A percentile compares a stretch with the other conserved stretches of the same genome.
Conservation (phyloP, 2,113 vertebrate genomes). For the Hipposideros armiger region DNA sequence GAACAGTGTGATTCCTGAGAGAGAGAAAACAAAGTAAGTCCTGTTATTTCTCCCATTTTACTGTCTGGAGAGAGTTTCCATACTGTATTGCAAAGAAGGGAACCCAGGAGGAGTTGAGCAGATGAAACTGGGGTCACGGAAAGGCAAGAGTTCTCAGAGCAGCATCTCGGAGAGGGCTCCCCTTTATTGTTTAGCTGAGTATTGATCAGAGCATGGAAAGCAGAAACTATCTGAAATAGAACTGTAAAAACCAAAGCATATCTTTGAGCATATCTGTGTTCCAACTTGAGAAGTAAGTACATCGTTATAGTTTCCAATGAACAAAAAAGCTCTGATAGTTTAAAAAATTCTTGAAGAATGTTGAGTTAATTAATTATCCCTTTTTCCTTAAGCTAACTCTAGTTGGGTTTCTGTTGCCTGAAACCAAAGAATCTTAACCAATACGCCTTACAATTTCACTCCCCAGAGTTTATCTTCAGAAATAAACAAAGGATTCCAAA, state of each 20-base stretch:
- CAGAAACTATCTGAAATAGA: neutral
- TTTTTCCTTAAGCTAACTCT: neutral
- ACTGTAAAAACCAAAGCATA: neutral
- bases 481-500: neutral
- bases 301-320: neutral
- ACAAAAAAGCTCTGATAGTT: neutral
- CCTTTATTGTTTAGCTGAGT: neutral
- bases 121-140: neutral
- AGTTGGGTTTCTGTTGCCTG: neutral
- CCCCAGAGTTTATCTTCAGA: neutral
- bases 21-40: neutral
- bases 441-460: neutral
- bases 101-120: neutral
- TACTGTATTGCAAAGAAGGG: neutral
- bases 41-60: neutral
- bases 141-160: neutral
- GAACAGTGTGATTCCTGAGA: neutral
- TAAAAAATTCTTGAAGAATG: neutral
- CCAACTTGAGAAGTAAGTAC: neutral
- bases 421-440: constrained; percentile 22
- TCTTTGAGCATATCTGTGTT: neutral
- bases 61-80: neutral
- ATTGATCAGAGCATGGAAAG: neutral
- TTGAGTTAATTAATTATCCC: neutral
- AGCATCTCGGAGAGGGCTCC: neutral